phyloP scores from a whole-genome alignment of 2,113 vertebrate genomes.

The Solea solea region DNA sequence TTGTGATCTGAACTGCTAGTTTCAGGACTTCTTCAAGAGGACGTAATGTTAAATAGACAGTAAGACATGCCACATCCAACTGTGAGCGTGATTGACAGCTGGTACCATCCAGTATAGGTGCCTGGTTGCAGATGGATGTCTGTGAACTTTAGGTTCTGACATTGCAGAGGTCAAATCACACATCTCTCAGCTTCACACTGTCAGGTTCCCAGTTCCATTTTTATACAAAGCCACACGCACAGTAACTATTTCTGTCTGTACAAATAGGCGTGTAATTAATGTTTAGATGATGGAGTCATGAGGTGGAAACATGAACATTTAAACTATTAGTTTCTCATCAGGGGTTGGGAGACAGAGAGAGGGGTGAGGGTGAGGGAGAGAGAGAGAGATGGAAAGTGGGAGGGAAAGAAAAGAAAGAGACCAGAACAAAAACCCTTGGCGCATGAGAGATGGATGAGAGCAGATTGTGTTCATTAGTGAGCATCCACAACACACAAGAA shows the following conservation, averaged over 20 bases:
- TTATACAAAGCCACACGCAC: slow-evolving; percentile 1
- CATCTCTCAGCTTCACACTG: no score
- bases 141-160: no score
- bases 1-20: no score
- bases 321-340: slow-evolving; percentile 61
- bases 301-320: slow-evolving; percentile 54
- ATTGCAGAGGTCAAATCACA: no score
- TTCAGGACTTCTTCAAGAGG: no score
- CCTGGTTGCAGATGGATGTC: no score
- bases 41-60: no score
- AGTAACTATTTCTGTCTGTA: slow-evolving; percentile 43
- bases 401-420: slow-evolving; percentile 1
- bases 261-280: slow-evolving; percentile 58
- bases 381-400: not conserved
- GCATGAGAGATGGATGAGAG: slow-evolving; percentile 3
- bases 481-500: not conserved
- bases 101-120: no score
- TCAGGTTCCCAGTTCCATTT: no score
- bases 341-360: slow-evolving; percentile 8
- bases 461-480: not conserved
- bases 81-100: no score
- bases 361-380: not conserved
- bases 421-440: slow-evolving; percentile 2
- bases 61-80: no score
- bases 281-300: slow-evolving; percentile 35